Base-by-base conservation (phyloP, 1,140 invertebrate genomes). In the Nasonia giraulti region DNA sequence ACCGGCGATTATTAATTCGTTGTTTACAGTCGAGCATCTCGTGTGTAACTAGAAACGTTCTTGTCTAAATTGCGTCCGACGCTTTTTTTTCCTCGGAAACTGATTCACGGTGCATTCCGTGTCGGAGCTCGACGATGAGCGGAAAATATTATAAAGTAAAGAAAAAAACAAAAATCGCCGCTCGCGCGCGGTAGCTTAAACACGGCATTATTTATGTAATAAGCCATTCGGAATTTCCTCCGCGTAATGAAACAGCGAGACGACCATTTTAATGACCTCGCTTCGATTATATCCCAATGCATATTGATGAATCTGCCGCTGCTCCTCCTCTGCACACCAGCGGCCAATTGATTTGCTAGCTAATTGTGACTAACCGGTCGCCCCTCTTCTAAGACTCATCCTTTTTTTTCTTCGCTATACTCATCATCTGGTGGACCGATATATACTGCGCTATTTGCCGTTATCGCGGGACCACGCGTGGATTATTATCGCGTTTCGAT, bases 331-430 rank as follows among this genome's bases (percentile, higher is more conserved):
- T 62, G 6, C 7, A n/a, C 20, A 62, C 55, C 20, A n/a, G 5
- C 20, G 55, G 17, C 37, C 87, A 89, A 89, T 89, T 89, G 88
- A 89, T 89, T 89, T 87, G 82, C 87, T 85, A 81, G 87, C 88
- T 90, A 90, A 90, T 89, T 89, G 88, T 89, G 86, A 83, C 83
- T 87, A 90, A 89, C 86, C 85, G 62, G 80, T 82, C 33, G 33
- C 78, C 50, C 50, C 69, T 40, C 7, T 31, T 33, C 33, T 75
- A 75, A 68, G 23, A 75, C 40, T 20, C 55, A 7, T n/a, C 31
- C 66, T 33, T 80, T 73, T 47, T 82, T 71, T 71, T 71, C 33
- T 71, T 71, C 23, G 20, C 20, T 62, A n/a, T n/a, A 2, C 55
- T 4, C 20, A 62, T 62, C 14, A 5, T 17, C 55, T 20, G 55